phyloP scores from a whole-genome alignment of 1,140 invertebrate genomes.

The Chlorops oryzae region DNA sequence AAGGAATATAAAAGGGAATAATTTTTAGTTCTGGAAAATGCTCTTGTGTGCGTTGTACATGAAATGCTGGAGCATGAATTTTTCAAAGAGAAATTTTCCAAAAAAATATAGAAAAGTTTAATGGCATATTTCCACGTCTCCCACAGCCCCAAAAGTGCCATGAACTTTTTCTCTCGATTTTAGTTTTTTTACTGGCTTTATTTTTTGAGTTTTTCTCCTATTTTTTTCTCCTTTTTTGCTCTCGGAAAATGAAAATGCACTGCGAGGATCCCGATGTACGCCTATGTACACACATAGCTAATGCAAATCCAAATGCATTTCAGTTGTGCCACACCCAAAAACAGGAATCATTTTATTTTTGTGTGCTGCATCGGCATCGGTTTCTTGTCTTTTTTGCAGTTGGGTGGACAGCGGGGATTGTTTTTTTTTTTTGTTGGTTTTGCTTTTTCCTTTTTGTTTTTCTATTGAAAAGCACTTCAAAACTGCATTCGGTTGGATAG shows the following conservation, averaged over 20 bases:
- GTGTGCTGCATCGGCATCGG: too few relatives aligned
- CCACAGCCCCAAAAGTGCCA: too few relatives aligned
- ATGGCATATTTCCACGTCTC: too few relatives aligned
- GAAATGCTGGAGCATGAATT: too few relatives aligned
- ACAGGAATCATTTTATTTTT: conserved; percentile 40
- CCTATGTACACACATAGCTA: conserved; percentile 4
- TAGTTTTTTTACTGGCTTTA: background rate
- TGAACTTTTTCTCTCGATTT: background rate
- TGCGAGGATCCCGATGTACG: background rate
- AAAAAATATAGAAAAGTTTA: background rate
- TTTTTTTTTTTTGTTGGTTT: conserved; percentile 16
- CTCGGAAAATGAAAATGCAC: conserved; percentile 35
- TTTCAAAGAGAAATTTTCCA: too few relatives aligned
- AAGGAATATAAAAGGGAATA: too few relatives aligned
- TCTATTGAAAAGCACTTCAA: conserved; percentile 21
- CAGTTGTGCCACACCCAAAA: conserved; percentile 39
- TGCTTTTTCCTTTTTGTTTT: conserved; percentile 19
- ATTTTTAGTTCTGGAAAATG: too few relatives aligned
- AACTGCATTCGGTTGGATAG: conserved; percentile 45
- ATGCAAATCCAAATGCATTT: conserved; percentile 15
- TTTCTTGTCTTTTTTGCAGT: too few relatives aligned
- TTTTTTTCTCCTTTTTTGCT: background rate
- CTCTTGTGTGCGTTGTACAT: too few relatives aligned
- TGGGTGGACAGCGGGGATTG: conserved; percentile 1
- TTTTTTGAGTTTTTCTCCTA: conserved; percentile 1